Percentiles rank a stretch among this genome's conserved stretches.
phyloP scores from a whole-genome alignment of 2,113 vertebrate species.

The Lipophrys pholis region DNA sequence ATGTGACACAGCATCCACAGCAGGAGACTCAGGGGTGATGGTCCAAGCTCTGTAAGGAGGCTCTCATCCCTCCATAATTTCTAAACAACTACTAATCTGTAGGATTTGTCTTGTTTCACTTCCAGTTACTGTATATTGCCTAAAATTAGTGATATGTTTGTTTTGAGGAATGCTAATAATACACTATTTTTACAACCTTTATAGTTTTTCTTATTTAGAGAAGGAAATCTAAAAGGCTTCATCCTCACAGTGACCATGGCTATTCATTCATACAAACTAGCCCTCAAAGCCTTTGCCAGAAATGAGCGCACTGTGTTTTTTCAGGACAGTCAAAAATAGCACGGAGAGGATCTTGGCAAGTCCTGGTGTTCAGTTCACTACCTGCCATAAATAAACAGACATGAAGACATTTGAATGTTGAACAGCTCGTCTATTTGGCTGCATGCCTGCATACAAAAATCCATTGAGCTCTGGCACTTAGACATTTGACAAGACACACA shows the following conservation, averaged over 20 bases:
- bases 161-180: too few relatives aligned
- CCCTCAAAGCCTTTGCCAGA: conserved; percentile 49
- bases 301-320: conserved; percentile 58
- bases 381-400: conserved; percentile 65
- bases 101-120: too few relatives aligned
- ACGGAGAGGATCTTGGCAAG: conserved; percentile 61
- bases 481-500: conserved; percentile 41
- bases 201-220: neutral
- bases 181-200: too few relatives aligned
- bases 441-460: conserved; percentile 43
- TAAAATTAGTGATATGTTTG: too few relatives aligned
- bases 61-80: too few relatives aligned
- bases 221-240: conserved; percentile 16
- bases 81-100: too few relatives aligned
- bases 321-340: conserved; percentile 66
- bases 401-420: conserved; percentile 53
- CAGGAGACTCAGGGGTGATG: too few relatives aligned
- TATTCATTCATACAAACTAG: conserved; percentile 62
- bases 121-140: too few relatives aligned
- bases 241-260: conserved; percentile 28
- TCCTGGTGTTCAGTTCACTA: conserved; percentile 50
- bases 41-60: too few relatives aligned
- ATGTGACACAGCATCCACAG: too few relatives aligned
- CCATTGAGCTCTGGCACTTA: conserved; percentile 27
- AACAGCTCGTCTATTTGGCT: conserved; percentile 57